These are phyloP conservation scores for Lates japonicus DNA, from an alignment of 2,797 vertebrate genomes.

Conservation along the genomic window DNA sequence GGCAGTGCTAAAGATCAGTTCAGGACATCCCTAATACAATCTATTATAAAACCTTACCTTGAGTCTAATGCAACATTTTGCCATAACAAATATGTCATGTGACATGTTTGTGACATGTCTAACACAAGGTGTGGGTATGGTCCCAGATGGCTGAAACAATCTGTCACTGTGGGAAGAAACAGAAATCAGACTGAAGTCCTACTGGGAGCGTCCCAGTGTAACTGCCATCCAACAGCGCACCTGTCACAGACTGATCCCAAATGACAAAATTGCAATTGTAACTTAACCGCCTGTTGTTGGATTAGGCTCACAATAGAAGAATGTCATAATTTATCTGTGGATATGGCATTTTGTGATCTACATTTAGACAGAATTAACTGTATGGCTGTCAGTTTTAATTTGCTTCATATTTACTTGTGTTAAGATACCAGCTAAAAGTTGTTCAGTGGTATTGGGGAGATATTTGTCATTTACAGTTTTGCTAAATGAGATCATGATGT, in stretches of 20 bases:
- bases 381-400: background rate
- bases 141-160: constrained; percentile 47
- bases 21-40: background rate
- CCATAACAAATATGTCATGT: constrained; percentile 1
- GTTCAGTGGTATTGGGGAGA: background rate
- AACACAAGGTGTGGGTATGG: constrained; percentile 15
- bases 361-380: background rate
- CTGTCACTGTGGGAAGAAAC: constrained; percentile 43
- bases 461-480: constrained; percentile 10
- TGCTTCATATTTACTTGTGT: background rate
- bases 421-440: background rate
- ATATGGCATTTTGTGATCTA: background rate
- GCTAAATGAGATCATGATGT: constrained; percentile 18
- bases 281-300: background rate
- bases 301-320: background rate
- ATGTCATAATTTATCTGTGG: background rate
- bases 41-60: background rate
- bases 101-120: constrained; percentile 9
- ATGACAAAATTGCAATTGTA: background rate
- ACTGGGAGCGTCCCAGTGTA: constrained; percentile 41
- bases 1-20: background rate
- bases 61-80: background rate
- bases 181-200: constrained; percentile 35
- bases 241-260: constrained; percentile 25
- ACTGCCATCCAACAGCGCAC: too few species aligned